Evolutionary conservation across 2,797 vertebrate genomes (phyloP), one percentile per base, ranked within the genome.

Genomic region (Crocidura indochinensis): DNA sequence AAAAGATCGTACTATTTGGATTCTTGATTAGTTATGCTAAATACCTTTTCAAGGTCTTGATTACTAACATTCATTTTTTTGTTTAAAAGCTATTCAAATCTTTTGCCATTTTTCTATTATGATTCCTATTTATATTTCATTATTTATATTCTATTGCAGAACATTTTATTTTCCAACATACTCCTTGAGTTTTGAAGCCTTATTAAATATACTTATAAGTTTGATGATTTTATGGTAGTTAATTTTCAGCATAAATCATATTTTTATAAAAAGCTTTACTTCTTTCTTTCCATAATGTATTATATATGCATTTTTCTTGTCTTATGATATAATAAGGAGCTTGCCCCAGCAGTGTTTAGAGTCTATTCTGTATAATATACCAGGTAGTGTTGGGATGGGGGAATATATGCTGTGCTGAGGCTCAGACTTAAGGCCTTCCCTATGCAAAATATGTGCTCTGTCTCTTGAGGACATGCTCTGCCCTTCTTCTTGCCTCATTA

Each of bases 151-250:
- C 20, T 65, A 60, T 73, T 62, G 6, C 79, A 83, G 64, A 5
- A 2, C 19, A 87, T 84, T 68, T 60, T 76, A 2, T 76, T 87
- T 84, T 88, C 69, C 24, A 44, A 65, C 72, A 46, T 31, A 74
- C 15, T 47, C 8, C 44, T 72, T 24, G 9, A 77, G 20, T 68
- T 20, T 65, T 53, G 24, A 62, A 47, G 53, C 12, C 15, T 49
- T 89, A 19, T 8, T 60, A 26, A n/a, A 62, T 9, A 20, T 15
- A 60, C 56, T 60, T 60, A 60, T 19, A 60, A 60, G 56, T 60
- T 20, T 46, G 31, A 12, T 65, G n/a, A 56, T 8, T 78, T 85
- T 65, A 19, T 46, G 14, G 20, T 46, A 65, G 6, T 60, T 81
- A 26, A 38, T 71, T 84, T 67, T 84, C 69, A 76, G 26, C 27